Evolutionary conservation across 2,888 invertebrate species (phyloP).

Genomic region (Anthrax anthrax): DNA sequence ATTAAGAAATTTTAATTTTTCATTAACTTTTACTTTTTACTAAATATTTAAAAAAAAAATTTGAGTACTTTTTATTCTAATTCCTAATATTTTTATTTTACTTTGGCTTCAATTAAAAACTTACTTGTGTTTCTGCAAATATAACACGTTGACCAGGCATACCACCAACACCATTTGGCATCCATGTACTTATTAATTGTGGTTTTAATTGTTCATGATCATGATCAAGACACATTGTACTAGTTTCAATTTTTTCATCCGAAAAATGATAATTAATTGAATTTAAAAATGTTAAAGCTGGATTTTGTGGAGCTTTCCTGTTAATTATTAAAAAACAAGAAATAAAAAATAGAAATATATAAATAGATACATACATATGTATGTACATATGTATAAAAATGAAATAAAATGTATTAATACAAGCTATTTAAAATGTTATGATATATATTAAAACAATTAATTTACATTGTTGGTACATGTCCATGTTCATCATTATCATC

Average conservation of each 20-base stretch:
- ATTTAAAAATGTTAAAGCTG: slow-evolving; percentile 33
- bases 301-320: slow-evolving; percentile 32
- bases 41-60: too few relatives aligned
- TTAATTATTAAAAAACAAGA: slow-evolving; percentile 1
- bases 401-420: too few relatives aligned
- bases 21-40: too few relatives aligned
- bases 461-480: not conserved
- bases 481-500: slow-evolving; percentile 45
- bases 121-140: slow-evolving; percentile 81
- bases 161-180: slow-evolving; percentile 77
- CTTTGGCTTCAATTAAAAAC: too few relatives aligned
- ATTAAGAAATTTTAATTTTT: too few relatives aligned
- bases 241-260: slow-evolving; percentile 36
- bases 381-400: too few relatives aligned
- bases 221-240: slow-evolving; percentile 65
- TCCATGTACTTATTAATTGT: slow-evolving; percentile 78
- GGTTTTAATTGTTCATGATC: slow-evolving; percentile 75
- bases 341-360: too few relatives aligned
- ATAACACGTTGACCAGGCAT: slow-evolving; percentile 68
- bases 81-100: too few relatives aligned
- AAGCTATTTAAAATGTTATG: too few relatives aligned
- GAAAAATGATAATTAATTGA: slow-evolving; percentile 33
- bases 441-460: not conserved
- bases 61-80: too few relatives aligned
- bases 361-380: too few relatives aligned